Base-by-base conservation (phyloP, 2,888 invertebrate species). In the Cheilosia soror region DNA sequence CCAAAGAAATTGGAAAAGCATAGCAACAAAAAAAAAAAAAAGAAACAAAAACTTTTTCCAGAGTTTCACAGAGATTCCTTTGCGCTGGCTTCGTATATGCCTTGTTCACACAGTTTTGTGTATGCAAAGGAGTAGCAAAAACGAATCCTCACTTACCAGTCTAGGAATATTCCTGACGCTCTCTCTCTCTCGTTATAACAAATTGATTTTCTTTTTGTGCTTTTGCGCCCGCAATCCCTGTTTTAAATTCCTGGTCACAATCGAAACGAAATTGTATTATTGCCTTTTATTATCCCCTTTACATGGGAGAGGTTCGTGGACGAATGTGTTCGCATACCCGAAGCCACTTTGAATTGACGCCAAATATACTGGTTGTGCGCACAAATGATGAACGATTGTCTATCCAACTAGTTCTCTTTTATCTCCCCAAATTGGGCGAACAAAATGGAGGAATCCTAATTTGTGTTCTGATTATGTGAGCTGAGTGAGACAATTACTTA, bases 211-310 rank as follows among this genome's bases (percentile, higher is more conserved):
- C 44, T 82, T 78, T 55, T 62, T 37, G 51, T 37, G 49, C 47
- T 15, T 71, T 40, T 53, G 20, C 62, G 37, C 51, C 40, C 33
- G 40, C 44, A 77, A 82, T 82, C 82, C 82, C 66, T 72, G 44
- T 62, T 82, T 82, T 82, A 78, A 82, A 82, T 82, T 82, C 82
- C 72, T 78, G 66, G 82, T 78, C 82, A 82, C 82, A 82, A 72
- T 78, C 82, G 58, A 60, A 78, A 63, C 37, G 77, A 78, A 82
- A 71, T 72, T 72, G 72, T 77, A 78, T 82, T 82, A 82, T 82
- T 78, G 82, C 78, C 78, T 78, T 82, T 78, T 82, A 82, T 82
- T 82, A 78, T 66, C 37, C 66, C 66, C 65, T 65, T 55, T 55
- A 47, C 25, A 78, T 71, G 42, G 49, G 42, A 77, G 53, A 49